Conservation (phyloP, 2,113 vertebrate genomes). For the Antechinus stuartii region DNA sequence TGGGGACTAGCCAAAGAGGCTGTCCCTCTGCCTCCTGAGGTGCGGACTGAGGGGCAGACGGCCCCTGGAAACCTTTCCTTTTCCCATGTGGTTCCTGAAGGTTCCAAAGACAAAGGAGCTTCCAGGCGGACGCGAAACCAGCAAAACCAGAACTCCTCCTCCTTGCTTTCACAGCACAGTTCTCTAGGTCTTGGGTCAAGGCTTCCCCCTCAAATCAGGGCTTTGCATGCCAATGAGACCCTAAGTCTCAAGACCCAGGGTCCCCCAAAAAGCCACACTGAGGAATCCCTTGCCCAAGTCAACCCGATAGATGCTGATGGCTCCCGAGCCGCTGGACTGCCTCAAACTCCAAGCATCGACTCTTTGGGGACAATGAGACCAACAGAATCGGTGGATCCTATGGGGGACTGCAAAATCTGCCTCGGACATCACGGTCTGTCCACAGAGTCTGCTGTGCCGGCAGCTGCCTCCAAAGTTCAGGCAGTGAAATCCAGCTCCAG, state of each 20-base stretch:
- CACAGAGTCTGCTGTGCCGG: neutral
- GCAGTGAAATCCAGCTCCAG: neutral
- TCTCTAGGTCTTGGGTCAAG: neutral
- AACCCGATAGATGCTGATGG: neutral
- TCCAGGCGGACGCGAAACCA: neutral
- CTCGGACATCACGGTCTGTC: neutral
- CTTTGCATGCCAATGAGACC: neutral
- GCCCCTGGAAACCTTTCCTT: neutral
- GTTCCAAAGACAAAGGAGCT: neutral
- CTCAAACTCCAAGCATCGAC: neutral
- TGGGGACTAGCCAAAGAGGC: neutral
- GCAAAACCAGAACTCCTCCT: neutral
- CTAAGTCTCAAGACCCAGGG: neutral
- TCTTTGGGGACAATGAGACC: neutral
- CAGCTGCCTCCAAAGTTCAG: neutral
- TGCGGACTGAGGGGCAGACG: neutral
- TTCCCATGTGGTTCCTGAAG: neutral
- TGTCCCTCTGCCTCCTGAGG: neutral
- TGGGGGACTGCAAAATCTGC: neutral
- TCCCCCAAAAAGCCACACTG: neutral
- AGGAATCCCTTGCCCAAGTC: neutral
- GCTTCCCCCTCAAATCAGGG: neutral
- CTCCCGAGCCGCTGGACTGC: neutral
- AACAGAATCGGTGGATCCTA: neutral
- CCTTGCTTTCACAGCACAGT: neutral